Evolutionary conservation across 2,113 vertebrate species (phyloP).

Genomic region (Craseonycteris thonglongyai): DNA sequence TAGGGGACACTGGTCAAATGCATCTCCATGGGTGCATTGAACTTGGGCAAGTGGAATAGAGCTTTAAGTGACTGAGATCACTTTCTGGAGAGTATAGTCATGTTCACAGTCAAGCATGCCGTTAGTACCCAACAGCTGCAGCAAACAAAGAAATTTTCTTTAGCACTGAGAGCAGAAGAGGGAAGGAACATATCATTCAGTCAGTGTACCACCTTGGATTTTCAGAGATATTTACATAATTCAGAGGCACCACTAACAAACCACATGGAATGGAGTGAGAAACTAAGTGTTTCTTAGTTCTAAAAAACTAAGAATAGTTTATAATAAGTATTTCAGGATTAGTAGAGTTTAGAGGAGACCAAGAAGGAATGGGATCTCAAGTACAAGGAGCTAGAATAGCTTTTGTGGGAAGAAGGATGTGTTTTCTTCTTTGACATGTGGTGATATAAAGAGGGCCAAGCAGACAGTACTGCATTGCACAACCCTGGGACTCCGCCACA

Average conservation of each 20-base stretch:
- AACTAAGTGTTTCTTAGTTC: no score
- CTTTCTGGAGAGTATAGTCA: neutral
- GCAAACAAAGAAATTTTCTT: neutral
- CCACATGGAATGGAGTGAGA: neutral
- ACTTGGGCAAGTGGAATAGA: neutral
- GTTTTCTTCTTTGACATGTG: neutral
- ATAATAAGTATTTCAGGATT: neutral
- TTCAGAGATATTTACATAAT: neutral
- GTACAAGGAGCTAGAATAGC: neutral
- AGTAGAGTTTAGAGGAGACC: neutral
- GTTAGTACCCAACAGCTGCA: neutral
- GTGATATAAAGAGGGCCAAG: no score
- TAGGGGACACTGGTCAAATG: neutral
- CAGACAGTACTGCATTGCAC: neutral
- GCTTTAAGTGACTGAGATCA: neutral
- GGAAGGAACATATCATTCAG: no score
- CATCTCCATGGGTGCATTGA: neutral
- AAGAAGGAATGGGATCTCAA: neutral
- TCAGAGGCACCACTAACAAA: neutral
- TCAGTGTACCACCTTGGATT: neutral
- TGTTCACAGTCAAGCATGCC: neutral
- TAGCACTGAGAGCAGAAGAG: neutral
- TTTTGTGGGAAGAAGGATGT: neutral
- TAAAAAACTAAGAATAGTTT: neutral
- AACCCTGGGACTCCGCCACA: neutral